Base-by-base conservation (phyloP, 2,888 invertebrate species). In the Phalangium opilio region DNA sequence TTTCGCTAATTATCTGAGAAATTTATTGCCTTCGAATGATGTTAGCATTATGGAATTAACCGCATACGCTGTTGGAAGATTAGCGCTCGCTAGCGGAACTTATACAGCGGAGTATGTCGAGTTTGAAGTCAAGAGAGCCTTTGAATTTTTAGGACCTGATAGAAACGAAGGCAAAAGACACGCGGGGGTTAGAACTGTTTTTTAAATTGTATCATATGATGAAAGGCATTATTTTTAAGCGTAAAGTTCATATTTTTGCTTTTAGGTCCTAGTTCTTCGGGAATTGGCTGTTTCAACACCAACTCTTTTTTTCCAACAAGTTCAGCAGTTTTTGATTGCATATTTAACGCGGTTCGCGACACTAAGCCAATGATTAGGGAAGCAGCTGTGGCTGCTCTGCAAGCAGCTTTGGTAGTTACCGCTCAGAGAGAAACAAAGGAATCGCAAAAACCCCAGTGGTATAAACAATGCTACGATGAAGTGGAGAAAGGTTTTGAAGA, bases 31-130 rank as follows among this genome's bases (percentile, higher is more conserved):
- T 1, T 63, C 59, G 49, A 83, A 78, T 56, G 93, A 95, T 72
- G 81, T 83, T 0, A 80, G 81, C 14, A 87, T 95, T 0, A 91
- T 95, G 85, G 91, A 95, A 70, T 73, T 95, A 57, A 89, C 93
- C 3, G 91, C 95, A 2, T 85, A 87, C 63, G 93, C 95, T 3
- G 81, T 96, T 55, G 95, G 93, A 0, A 83, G 85, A 57, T 70
- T 98, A 45, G 93, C 93, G 2, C 75, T 89, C 18, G 63, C 68
- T 1, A 69, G 70, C 7, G 93, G 93, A 12, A 87, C 90, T 0
- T 89, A 87, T 65, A 83, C 93, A 27, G 86, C 90, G 0, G 91
- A 93, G 63, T 91, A 93, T 64, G 91, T 96, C n/a, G 93, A 95
- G 61, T 91, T 91, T 70, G 93, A 95, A 69, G 87, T 95, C 2